Evolutionary conservation across 2,113 vertebrate species (phyloP).

Genomic region (Suricata suricatta): DNA sequence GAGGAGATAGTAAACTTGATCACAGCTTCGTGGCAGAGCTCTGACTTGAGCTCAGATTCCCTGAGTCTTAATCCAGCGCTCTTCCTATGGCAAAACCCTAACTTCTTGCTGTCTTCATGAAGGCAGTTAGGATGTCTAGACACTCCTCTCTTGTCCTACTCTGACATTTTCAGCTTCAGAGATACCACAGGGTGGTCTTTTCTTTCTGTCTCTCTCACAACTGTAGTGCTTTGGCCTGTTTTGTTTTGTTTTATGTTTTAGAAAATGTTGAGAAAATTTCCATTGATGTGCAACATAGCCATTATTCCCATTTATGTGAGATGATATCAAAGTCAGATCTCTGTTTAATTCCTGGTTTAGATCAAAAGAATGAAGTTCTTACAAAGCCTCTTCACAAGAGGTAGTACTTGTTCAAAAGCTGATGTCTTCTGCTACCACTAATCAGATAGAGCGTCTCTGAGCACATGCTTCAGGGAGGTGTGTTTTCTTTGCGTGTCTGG

Average conservation of each 20-base stretch:
- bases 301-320: neutral
- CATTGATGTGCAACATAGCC: neutral
- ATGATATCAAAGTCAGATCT: constrained; percentile 11
- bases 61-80: neutral
- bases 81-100: neutral
- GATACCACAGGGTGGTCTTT: neutral
- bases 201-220: neutral
- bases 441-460: constrained; percentile 47
- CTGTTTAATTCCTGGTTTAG: constrained; percentile 6
- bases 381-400: neutral
- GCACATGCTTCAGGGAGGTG: constrained; percentile 61
- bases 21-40: neutral
- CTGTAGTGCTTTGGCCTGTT: neutral
- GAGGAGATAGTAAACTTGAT: neutral
- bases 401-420: neutral
- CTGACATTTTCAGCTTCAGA: neutral
- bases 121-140: neutral
- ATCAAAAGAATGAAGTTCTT: constrained; percentile 35
- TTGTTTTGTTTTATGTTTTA: neutral
- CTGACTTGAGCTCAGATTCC: neutral
- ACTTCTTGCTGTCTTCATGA: neutral
- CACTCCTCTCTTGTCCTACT: neutral
- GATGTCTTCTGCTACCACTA: constrained; percentile 15
- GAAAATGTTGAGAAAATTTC: neutral
- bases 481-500: constrained; percentile 67